A percentile compares a stretch with the other conserved stretches of the same genome.
phyloP scores from a whole-genome alignment of 2,113 vertebrate genomes.

The Malurus melanocephalus region DNA sequence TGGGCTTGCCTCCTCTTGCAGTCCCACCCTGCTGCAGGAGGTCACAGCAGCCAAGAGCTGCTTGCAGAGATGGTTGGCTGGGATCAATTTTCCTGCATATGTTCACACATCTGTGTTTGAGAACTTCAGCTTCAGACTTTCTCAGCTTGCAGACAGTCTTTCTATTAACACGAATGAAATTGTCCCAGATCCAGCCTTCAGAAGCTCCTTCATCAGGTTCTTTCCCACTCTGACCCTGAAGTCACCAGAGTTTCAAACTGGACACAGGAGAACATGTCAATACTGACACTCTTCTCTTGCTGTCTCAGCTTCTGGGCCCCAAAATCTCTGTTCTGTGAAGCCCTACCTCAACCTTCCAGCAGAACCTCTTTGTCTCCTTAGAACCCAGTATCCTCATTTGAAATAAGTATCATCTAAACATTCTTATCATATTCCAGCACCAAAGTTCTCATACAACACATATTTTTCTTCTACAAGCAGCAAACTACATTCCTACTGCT shows the following conservation, averaged over 20 bases:
- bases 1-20: not conserved
- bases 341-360: not conserved
- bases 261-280: not conserved
- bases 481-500: slow-evolving; percentile 43
- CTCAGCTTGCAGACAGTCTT: not conserved
- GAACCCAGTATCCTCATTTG: not conserved
- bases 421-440: not conserved
- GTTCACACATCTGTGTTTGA: not conserved
- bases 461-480: slow-evolving; percentile 34
- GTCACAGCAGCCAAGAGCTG: not conserved
- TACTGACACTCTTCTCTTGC: not conserved
- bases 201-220: not conserved
- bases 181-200: not conserved
- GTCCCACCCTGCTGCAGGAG: not conserved
- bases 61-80: not conserved
- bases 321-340: not conserved
- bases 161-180: not conserved
- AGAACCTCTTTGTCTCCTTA: not conserved
- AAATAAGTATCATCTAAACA: not conserved
- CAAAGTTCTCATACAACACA: not conserved
- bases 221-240: not conserved
- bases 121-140: not conserved
- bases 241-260: not conserved
- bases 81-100: not conserved
- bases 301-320: not conserved